Percentiles rank a stretch among this genome's conserved stretches.
These are phyloP conservation scores for Lepidonotus clava DNA, from an alignment of 2,888 invertebrate species.

Conservation along the genomic window DNA sequence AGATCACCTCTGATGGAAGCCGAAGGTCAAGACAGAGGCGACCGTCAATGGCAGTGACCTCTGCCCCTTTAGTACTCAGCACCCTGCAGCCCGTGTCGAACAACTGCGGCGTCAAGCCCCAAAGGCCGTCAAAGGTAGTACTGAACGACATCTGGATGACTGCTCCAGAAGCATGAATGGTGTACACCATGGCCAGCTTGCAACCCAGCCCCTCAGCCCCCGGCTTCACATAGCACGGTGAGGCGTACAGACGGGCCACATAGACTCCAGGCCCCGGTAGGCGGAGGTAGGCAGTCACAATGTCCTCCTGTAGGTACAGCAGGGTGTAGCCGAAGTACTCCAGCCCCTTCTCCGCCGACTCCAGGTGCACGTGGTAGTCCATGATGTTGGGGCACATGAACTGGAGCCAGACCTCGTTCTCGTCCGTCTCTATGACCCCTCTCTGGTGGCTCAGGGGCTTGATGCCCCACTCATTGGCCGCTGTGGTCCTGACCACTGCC, in stretches of 20 bases:
- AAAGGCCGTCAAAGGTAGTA: slow-evolving; percentile 39
- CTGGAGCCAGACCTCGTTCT: slow-evolving; percentile 44
- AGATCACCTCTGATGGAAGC: neutral
- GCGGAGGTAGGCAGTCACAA: slow-evolving; percentile 3
- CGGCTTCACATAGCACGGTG: slow-evolving; percentile 14
- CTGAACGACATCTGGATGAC: neutral
- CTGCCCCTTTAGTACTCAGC: slow-evolving; percentile 36
- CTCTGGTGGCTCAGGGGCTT: slow-evolving; percentile 32
- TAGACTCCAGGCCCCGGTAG: slow-evolving; percentile 21
- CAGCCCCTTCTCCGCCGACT: neutral
- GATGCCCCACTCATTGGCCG: slow-evolving; percentile 37
- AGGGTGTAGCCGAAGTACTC: slow-evolving; percentile 1
- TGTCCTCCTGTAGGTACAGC: slow-evolving; percentile 34
- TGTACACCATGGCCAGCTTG: slow-evolving; percentile 28
- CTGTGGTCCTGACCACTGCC: neutral
- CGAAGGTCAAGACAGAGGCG: neutral
- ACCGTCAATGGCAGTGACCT: slow-evolving; percentile 10
- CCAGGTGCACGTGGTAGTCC: slow-evolving; percentile 41
- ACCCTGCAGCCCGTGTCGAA: slow-evolving; percentile 19
- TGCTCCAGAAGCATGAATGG: slow-evolving; percentile 18
- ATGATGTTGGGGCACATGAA: slow-evolving; percentile 47
- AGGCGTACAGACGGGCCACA: neutral
- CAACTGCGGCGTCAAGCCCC: slow-evolving; percentile 12
- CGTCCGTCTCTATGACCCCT: slow-evolving; percentile 18
- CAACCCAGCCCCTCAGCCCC: neutral